Conservation (phyloP, 2,797 vertebrate species). For the Pseudochirops corinnae region DNA sequence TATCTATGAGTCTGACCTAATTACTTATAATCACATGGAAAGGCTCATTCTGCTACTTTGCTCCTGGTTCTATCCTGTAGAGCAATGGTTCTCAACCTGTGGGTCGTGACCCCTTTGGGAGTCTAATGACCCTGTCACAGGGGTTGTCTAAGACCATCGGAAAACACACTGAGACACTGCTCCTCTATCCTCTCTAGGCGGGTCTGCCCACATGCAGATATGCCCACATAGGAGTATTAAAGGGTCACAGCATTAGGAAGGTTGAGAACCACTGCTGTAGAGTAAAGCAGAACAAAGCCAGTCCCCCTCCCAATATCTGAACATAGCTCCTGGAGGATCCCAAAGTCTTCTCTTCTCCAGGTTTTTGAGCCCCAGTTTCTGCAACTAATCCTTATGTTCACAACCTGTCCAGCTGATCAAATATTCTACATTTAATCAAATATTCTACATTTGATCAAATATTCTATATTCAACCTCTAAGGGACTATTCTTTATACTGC, state of each 20-base stretch:
- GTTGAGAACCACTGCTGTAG: no score
- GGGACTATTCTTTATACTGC: background rate
- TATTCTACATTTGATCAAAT: background rate
- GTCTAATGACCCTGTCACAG: no score
- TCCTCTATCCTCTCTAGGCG: no score
- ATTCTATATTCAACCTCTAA: no score
- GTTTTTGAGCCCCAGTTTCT: background rate
- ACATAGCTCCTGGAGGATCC: background rate
- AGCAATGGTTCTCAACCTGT: no score
- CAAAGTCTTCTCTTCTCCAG: background rate
- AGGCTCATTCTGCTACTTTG: background rate
- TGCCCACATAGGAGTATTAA: no score
- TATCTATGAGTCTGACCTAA: background rate
- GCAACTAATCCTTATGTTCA: no score
- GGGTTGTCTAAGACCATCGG: no score
- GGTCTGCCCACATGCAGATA: no score
- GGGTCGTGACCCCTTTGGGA: no score
- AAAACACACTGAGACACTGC: no score
- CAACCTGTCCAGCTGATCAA: background rate
- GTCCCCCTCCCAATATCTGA: background rate
- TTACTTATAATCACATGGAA: background rate
- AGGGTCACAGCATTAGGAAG: no score
- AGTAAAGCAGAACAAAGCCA: background rate
- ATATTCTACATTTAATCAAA: background rate
- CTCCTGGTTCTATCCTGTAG: background rate